Conservation (phyloP, 1,140 invertebrate species). For the Lethocerus indicus region DNA sequence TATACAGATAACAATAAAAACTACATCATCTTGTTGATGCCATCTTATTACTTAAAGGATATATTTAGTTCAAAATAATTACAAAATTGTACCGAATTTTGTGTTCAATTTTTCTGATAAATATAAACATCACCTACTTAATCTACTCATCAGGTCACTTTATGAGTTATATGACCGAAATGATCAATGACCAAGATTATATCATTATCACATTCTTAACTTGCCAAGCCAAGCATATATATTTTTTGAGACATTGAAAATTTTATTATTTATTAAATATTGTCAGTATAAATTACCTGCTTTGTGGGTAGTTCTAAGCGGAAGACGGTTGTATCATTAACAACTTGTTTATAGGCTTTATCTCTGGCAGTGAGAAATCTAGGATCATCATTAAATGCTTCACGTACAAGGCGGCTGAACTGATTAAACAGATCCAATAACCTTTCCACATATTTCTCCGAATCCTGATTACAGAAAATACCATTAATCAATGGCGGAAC, state of each 20-base stretch:
- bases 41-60: no score
- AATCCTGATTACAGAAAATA: slow-evolving; percentile 45
- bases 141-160: background rate
- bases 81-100: no score
- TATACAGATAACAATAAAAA: slow-evolving; percentile 13
- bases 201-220: background rate
- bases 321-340: slow-evolving; percentile 97
- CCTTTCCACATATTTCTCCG: slow-evolving; percentile 97
- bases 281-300: slow-evolving; percentile 31
- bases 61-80: no score
- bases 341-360: slow-evolving; percentile 94
- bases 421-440: slow-evolving; percentile 81
- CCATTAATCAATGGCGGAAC: no score
- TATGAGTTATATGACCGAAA: background rate
- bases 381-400: slow-evolving; percentile 94
- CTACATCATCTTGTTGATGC: background rate
- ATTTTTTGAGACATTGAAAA: no score
- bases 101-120: background rate
- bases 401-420: slow-evolving; percentile 82
- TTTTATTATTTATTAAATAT: no score
- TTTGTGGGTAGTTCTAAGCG: slow-evolving; percentile 54
- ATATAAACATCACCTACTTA: background rate
- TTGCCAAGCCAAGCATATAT: no score
- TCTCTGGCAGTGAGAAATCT: slow-evolving; percentile 93
- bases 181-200: background rate